Evolutionary conservation across 2,113 vertebrate species (phyloP).

Genomic region (Atrichornis clamosus): DNA sequence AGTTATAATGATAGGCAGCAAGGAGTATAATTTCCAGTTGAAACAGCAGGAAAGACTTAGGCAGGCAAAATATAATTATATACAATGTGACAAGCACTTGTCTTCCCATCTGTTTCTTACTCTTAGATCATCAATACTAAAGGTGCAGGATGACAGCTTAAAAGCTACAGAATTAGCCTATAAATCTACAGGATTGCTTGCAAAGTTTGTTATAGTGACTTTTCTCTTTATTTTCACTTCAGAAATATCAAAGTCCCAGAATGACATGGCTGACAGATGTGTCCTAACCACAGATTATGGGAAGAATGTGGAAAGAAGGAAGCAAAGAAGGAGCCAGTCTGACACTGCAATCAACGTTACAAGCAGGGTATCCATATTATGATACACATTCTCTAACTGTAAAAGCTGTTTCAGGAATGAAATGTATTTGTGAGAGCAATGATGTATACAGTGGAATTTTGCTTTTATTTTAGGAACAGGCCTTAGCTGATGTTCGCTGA

Average conservation of each 20-base stretch:
- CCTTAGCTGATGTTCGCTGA: not conserved
- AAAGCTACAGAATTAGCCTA: not conserved
- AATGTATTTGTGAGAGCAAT: not conserved
- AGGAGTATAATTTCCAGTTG: not conserved
- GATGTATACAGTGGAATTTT: not conserved
- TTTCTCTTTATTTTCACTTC: conserved; percentile 15
- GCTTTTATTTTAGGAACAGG: not conserved
- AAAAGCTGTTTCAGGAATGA: not conserved
- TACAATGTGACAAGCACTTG: not conserved
- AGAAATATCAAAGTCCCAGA: conserved; percentile 91
- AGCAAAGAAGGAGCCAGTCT: conserved; percentile 82
- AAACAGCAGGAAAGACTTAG: not conserved
- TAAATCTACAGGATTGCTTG: not conserved
- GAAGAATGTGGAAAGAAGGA: not conserved
- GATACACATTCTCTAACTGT: not conserved
- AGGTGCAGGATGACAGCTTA: not conserved
- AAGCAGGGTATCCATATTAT: conserved; percentile 47
- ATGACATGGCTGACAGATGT: conserved; percentile 79
- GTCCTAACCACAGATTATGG: conserved; percentile 65
- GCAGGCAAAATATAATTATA: not conserved
- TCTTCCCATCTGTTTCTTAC: not conserved
- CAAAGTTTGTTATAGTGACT: not conserved
- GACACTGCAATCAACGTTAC: conserved; percentile 84
- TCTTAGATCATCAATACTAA: not conserved
- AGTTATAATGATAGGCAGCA: not conserved